Evolutionary conservation across 2,113 vertebrate species (phyloP).

Genomic region (Peromyscus maniculatus): DNA sequence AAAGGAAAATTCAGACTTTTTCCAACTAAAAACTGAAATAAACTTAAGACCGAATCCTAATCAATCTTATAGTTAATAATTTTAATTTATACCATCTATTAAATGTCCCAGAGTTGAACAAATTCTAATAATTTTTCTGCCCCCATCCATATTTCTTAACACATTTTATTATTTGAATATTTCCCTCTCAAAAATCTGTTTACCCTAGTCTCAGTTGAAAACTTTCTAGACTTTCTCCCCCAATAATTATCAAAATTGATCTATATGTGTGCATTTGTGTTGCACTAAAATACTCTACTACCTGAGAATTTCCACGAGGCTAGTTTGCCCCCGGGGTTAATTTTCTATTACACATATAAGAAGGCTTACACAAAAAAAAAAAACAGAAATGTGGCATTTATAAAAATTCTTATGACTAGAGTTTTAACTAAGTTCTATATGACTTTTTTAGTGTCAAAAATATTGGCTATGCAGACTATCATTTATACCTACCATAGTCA

Average conservation of each 20-base stretch:
- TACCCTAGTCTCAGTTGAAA: background rate
- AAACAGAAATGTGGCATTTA: conserved; percentile 21
- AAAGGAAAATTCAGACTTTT: background rate
- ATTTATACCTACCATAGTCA: conserved; percentile 62
- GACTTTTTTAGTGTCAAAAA: conserved; percentile 67
- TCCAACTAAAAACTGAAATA: background rate
- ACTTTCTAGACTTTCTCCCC: background rate
- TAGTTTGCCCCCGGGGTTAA: background rate
- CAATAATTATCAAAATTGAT: background rate
- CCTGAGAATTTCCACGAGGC: background rate
- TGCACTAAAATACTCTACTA: background rate
- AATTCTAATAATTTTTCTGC: background rate
- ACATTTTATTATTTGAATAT: accelerated
- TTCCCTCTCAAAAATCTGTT: background rate
- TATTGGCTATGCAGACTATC: conserved; percentile 45
- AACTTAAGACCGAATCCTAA: background rate
- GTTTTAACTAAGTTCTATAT: conserved; percentile 62
- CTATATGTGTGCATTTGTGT: background rate
- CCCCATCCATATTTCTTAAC: background rate
- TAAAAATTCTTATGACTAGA: conserved; percentile 60
- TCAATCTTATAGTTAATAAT: background rate
- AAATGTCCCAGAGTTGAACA: background rate
- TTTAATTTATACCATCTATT: background rate
- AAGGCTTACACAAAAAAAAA: background rate
- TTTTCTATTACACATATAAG: background rate